Percentiles rank a stretch among this genome's conserved stretches.
Conservation (phyloP, 30 jellyfish, hydroid and myxozoan species). For the Catostylus mosaicus region DNA sequence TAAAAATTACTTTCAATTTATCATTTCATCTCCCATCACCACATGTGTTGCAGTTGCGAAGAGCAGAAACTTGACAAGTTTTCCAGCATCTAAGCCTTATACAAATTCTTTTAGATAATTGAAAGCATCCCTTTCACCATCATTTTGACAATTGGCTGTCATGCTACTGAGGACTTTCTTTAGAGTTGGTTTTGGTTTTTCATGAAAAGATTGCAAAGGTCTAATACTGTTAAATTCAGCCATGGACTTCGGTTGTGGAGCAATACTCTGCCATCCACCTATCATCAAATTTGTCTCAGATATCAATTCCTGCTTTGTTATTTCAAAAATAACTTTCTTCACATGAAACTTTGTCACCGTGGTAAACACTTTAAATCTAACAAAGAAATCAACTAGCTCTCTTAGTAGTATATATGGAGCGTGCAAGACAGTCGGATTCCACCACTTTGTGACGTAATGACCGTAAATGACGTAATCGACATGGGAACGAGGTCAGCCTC, state of each 20-base stretch:
- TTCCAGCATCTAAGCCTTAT: constrained; percentile 40
- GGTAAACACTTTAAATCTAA: constrained; percentile 13
- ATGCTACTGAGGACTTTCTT: constrained; percentile 23
- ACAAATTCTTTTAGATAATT: constrained; percentile 42
- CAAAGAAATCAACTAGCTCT: constrained; percentile 31
- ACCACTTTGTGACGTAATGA: no score
- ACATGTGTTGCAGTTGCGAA: constrained; percentile 66
- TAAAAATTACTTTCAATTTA: not conserved
- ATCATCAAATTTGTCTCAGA: constrained; percentile 19
- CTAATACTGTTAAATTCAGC: constrained; percentile 6
- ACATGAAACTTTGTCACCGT: constrained; percentile 25
- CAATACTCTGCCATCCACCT: constrained; percentile 14
- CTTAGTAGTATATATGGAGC: no score
- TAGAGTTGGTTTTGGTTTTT: constrained; percentile 2
- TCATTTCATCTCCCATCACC: constrained; percentile 28
- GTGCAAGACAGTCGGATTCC: no score
- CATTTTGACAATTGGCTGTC: constrained; percentile 42
- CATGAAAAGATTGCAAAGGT: constrained; percentile 3
- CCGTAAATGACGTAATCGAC: no score
- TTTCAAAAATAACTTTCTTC: constrained; percentile 26
- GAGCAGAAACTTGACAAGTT: constrained; percentile 33
- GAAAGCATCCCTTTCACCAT: constrained; percentile 51
- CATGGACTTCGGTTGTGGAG: not conserved
- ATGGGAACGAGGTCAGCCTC: no score
- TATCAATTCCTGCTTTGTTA: constrained; percentile 51